phyloP scores from a whole-genome alignment of 2,888 invertebrate species.

The Epinotia bilunana region DNA sequence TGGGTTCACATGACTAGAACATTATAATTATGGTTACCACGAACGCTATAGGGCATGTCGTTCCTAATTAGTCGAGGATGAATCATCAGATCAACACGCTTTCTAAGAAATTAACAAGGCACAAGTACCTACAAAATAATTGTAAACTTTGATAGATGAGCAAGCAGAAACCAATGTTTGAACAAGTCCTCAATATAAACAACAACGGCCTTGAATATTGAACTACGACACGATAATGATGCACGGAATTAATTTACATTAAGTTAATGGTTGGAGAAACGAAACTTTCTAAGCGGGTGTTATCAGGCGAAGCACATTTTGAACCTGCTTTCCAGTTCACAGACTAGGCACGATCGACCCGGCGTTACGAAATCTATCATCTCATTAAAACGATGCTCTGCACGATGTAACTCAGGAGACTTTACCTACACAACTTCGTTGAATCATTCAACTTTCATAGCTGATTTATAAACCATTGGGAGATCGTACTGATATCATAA shows the following conservation, averaged over 20 bases:
- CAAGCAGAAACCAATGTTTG: slow-evolving; percentile 40
- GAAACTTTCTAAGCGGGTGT: slow-evolving; percentile 69
- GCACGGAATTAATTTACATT: slow-evolving; percentile 65
- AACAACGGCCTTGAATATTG: slow-evolving; percentile 65
- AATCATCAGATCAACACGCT: slow-evolving; percentile 27
- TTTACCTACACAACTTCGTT: slow-evolving; percentile 13
- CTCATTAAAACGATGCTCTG: slow-evolving; percentile 43
- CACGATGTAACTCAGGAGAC: slow-evolving; percentile 39
- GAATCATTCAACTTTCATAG: slow-evolving; percentile 25
- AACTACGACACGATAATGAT: slow-evolving; percentile 61
- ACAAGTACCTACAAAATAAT: background rate
- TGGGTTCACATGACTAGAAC: slow-evolving; percentile 33
- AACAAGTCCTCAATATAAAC: slow-evolving; percentile 49
- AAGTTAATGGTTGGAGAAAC: slow-evolving; percentile 67
- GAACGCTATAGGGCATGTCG: slow-evolving; percentile 16
- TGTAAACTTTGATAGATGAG: background rate
- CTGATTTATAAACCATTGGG: slow-evolving; percentile 32
- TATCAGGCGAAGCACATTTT: slow-evolving; percentile 54
- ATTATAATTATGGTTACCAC: slow-evolving; percentile 31
- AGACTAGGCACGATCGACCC: slow-evolving; percentile 47
- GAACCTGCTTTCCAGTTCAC: slow-evolving; percentile 59
- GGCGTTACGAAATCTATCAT: slow-evolving; percentile 45
- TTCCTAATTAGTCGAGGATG: slow-evolving; percentile 22
- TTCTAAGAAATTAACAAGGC: slow-evolving; percentile 21
- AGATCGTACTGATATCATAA: slow-evolving; percentile 38